These are phyloP conservation scores for Acronicta psi DNA, from an alignment of 2,888 invertebrate genomes.

Conservation along the genomic window DNA sequence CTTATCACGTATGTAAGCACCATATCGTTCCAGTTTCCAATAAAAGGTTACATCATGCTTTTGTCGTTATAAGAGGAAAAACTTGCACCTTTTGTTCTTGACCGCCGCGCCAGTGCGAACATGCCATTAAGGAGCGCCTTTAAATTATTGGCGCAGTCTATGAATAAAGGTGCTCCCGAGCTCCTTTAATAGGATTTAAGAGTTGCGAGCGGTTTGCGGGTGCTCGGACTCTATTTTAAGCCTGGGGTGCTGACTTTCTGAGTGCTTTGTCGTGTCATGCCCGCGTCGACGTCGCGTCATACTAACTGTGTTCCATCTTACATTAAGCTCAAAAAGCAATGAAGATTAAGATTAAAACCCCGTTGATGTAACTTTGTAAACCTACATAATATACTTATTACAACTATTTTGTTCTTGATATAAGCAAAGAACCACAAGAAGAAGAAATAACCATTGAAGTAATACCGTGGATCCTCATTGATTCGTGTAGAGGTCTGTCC, in stretches of 20 bases:
- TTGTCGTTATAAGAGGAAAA: slow-evolving; percentile 57
- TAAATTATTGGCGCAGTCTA: slow-evolving; percentile 62
- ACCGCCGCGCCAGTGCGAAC: slow-evolving; percentile 26
- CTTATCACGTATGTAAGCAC: slow-evolving; percentile 59
- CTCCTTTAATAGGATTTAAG: slow-evolving; percentile 79
- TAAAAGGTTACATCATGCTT: slow-evolving; percentile 59
- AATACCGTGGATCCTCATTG: slow-evolving; percentile 40
- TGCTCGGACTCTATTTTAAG: slow-evolving; percentile 74
- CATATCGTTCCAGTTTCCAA: slow-evolving; percentile 49
- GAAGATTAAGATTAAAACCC: slow-evolving; percentile 26
- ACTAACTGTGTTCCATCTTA: slow-evolving; percentile 49
- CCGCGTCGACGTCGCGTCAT: slow-evolving; percentile 47
- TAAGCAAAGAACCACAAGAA: slow-evolving; percentile 26
- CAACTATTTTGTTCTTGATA: slow-evolving; percentile 29
- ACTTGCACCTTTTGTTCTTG: slow-evolving; percentile 47
- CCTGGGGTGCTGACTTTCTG: slow-evolving; percentile 72
- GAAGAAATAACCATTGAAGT: slow-evolving; percentile 19
- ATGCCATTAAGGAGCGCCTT: slow-evolving; percentile 48
- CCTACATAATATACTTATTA: not conserved
- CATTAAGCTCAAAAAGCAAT: slow-evolving; percentile 37
- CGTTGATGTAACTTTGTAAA: too few species aligned
- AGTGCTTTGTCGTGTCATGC: slow-evolving; percentile 82
- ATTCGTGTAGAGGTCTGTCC: slow-evolving; percentile 44
- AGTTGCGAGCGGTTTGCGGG: slow-evolving; percentile 76
- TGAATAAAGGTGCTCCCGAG: slow-evolving; percentile 66